Evolutionary conservation across 2,797 vertebrate genomes (phyloP).

Genomic region (Selene dorsalis): DNA sequence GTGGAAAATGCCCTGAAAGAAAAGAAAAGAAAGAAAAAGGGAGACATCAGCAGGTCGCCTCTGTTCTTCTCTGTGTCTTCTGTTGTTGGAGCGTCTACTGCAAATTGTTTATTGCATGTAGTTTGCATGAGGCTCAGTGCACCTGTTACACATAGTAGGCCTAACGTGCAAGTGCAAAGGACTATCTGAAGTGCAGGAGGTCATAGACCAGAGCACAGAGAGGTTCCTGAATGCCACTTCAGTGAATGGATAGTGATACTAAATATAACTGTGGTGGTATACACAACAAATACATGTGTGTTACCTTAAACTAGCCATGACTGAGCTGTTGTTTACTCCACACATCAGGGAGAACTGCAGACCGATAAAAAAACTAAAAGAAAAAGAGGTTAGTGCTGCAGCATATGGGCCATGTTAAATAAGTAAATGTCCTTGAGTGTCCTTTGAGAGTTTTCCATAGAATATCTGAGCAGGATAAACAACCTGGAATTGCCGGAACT

Average conservation of each 20-base stretch:
- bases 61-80: slow-evolving; percentile 17
- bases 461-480: slow-evolving; percentile 24
- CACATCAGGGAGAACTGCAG: background rate
- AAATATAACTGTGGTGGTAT: background rate
- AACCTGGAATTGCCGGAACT: slow-evolving; percentile 27
- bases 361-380: background rate
- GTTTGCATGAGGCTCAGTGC: background rate
- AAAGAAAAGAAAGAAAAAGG: slow-evolving; percentile 5
- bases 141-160: slow-evolving; percentile 20
- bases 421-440: background rate
- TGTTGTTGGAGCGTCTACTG: background rate
- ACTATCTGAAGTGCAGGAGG: slow-evolving; percentile 17
- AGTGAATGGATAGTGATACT: slow-evolving; percentile 13
- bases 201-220: background rate
- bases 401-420: background rate
- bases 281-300: background rate
- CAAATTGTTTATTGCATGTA: slow-evolving; percentile 39
- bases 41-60: slow-evolving; percentile 15
- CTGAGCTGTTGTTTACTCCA: background rate
- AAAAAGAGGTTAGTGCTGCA: background rate
- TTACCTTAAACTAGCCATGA: background rate
- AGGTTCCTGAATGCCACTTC: background rate
- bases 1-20: slow-evolving; percentile 2
- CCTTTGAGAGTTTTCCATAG: background rate
- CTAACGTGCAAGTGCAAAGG: slow-evolving; percentile 24